Conservation (phyloP, 2,888 invertebrate species). For the Biston betularia region DNA sequence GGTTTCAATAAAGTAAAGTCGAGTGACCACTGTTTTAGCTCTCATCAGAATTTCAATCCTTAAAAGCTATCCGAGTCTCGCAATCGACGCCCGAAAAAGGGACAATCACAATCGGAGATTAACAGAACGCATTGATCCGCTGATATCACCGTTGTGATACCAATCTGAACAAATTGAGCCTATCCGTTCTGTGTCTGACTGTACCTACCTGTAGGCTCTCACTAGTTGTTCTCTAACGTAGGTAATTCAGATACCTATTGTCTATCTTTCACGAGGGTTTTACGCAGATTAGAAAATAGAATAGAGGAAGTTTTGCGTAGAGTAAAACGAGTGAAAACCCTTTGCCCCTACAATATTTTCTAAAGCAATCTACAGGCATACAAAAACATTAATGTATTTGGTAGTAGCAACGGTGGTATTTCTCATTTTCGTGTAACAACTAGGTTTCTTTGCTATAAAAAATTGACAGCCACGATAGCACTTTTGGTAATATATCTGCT, state of each 20-base stretch:
- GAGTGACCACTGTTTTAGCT: constrained; percentile 9
- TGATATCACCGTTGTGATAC: constrained; percentile 59
- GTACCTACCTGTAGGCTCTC: constrained; percentile 15
- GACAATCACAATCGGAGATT: constrained; percentile 66
- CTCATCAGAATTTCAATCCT: constrained; percentile 48
- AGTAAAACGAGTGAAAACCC: too few relatives aligned
- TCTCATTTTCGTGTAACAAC: too few relatives aligned
- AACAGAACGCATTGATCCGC: constrained; percentile 63
- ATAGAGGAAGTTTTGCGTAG: too few relatives aligned
- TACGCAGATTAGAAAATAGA: too few relatives aligned
- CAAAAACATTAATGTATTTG: too few relatives aligned
- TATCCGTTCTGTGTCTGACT: constrained; percentile 52
- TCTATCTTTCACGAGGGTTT: too few relatives aligned
- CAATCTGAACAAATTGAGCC: constrained; percentile 66
- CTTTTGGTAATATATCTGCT: too few relatives aligned
- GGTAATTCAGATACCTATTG: neutral
- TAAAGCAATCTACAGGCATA: too few relatives aligned
- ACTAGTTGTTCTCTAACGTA: neutral
- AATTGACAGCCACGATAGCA: too few relatives aligned
- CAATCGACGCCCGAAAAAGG: constrained; percentile 59
- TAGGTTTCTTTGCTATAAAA: too few relatives aligned
- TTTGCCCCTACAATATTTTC: too few relatives aligned
- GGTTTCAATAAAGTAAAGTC: neutral
- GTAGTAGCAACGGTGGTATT: too few relatives aligned
- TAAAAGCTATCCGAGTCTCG: constrained; percentile 31